These are phyloP conservation scores for Lontra canadensis DNA, from an alignment of 2,113 vertebrate species.

Conservation along the genomic window DNA sequence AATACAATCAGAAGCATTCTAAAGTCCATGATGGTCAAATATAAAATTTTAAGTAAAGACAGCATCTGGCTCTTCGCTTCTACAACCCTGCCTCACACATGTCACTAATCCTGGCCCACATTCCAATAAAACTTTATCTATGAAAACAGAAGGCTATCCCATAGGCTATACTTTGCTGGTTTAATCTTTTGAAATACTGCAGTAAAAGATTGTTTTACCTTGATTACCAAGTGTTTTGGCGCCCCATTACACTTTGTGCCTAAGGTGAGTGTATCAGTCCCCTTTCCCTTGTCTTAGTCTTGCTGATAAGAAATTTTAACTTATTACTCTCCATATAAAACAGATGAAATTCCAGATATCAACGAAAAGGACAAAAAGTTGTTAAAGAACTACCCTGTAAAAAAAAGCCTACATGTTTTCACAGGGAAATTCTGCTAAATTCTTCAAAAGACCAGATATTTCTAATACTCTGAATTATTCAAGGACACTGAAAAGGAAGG, in stretches of 20 bases:
- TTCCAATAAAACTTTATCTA: neutral
- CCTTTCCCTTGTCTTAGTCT: neutral
- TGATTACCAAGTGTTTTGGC: neutral
- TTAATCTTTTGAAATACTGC: neutral
- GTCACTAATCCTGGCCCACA: neutral
- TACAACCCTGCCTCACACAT: neutral
- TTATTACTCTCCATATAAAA: neutral
- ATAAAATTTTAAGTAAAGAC: neutral
- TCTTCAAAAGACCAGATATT: neutral
- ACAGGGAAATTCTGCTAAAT: neutral
- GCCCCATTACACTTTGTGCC: neutral
- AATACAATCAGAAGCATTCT: neutral
- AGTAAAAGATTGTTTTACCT: neutral
- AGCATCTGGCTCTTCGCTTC: neutral
- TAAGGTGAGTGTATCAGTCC: no score
- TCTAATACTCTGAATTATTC: neutral
- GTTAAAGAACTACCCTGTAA: neutral
- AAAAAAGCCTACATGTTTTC: neutral
- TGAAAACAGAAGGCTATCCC: neutral
- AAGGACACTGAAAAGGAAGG: neutral
- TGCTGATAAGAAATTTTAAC: neutral
- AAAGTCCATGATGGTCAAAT: neutral
- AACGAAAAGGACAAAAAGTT: neutral
- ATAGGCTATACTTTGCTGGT: neutral
- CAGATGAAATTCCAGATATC: neutral